Evolutionary conservation across 2,113 vertebrate species (phyloP).

Genomic region (Excalfactoria chinensis): DNA sequence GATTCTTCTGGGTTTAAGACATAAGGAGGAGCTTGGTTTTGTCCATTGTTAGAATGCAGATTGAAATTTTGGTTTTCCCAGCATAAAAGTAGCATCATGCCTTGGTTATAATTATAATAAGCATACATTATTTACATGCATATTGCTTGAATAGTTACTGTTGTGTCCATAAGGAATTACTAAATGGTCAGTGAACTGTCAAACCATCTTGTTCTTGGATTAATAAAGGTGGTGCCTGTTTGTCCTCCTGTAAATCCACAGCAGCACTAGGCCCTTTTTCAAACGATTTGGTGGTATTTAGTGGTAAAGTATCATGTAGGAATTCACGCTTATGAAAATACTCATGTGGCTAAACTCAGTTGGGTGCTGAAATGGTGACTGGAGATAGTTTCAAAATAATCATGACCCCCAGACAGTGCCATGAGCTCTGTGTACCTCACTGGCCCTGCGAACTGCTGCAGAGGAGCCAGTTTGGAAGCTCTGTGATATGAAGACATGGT

Average conservation of each 20-base stretch:
- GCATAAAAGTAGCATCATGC: background rate
- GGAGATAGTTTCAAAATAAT: background rate
- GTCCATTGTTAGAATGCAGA: background rate
- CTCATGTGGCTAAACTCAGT: background rate
- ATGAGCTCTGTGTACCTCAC: background rate
- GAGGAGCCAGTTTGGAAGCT: background rate
- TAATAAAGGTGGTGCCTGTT: background rate
- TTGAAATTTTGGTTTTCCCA: background rate
- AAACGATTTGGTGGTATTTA: background rate
- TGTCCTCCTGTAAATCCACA: background rate
- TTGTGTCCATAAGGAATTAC: background rate
- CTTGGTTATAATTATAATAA: background rate
- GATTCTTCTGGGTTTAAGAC: background rate
- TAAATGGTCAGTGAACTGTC: background rate
- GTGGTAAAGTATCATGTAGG: background rate
- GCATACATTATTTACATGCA: background rate
- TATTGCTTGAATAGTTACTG: slow-evolving; percentile 8
- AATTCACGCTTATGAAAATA: background rate
- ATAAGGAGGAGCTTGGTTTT: background rate
- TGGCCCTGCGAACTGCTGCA: background rate
- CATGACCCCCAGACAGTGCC: background rate
- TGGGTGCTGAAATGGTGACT: background rate
- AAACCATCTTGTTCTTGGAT: background rate
- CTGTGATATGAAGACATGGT: background rate
- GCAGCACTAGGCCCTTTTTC: background rate